Percentiles rank a stretch among this genome's conserved stretches.
phyloP scores from a whole-genome alignment of 1,140 invertebrate species.

The Caligus rogercresseyi region DNA sequence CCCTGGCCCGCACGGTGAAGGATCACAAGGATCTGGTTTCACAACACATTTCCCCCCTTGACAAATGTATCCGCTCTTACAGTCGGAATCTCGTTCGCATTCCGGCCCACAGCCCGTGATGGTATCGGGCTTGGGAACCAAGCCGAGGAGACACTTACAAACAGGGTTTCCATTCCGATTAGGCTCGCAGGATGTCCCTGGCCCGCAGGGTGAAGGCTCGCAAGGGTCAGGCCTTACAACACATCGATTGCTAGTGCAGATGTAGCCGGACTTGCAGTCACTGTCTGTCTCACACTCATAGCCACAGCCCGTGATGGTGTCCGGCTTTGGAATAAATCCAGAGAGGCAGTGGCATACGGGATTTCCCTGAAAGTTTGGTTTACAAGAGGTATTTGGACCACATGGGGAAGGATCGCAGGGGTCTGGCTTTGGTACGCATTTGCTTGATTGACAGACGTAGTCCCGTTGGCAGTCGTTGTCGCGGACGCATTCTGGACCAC shows the following conservation, averaged over 20 bases:
- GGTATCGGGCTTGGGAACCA: constrained; percentile 29
- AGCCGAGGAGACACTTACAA: constrained; percentile 38
- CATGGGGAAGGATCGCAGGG: constrained; percentile 41
- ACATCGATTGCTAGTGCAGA: constrained; percentile 49
- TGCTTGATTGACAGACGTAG: constrained; percentile 36
- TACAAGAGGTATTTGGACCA: constrained; percentile 50
- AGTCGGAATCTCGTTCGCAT: constrained; percentile 22
- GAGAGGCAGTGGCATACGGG: constrained; percentile 47
- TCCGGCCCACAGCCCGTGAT: constrained; percentile 29
- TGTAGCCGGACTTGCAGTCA: neutral
- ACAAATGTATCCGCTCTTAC: constrained; percentile 32
- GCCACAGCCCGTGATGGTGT: constrained; percentile 21
- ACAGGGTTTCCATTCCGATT: constrained; percentile 48
- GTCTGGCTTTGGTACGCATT: constrained; percentile 39
- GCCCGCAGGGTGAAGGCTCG: constrained; percentile 47
- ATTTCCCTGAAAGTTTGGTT: constrained; percentile 42
- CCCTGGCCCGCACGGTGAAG: constrained; percentile 53
- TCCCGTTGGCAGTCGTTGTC: constrained; percentile 46
- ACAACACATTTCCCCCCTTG: constrained; percentile 42
- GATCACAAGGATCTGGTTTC: constrained; percentile 31
- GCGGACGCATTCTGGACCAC: constrained; percentile 50
- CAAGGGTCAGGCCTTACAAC: constrained; percentile 31
- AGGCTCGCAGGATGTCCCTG: constrained; percentile 47
- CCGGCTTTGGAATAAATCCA: constrained; percentile 22
- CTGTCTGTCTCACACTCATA: constrained; percentile 24